Evolutionary conservation across 2,113 vertebrate genomes (phyloP).

Genomic region (Tautogolabrus adspersus): DNA sequence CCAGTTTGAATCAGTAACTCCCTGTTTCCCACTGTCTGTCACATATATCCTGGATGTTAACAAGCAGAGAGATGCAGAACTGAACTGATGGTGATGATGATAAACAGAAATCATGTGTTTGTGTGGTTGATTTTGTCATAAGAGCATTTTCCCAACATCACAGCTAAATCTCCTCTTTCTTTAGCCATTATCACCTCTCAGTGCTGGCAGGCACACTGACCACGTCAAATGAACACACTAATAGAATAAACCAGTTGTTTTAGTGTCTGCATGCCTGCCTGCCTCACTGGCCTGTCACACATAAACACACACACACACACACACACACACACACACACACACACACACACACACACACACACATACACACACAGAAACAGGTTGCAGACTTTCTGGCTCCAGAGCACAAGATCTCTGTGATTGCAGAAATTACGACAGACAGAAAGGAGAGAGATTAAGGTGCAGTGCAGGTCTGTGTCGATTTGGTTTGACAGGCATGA

Average conservation of each 20-base stretch:
- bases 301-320: slow-evolving; percentile 35
- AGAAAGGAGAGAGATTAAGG: slow-evolving; percentile 72
- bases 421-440: slow-evolving; percentile 75
- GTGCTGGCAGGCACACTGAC: slow-evolving; percentile 42
- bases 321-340: slow-evolving; percentile 37
- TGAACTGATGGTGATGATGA: slow-evolving; percentile 23
- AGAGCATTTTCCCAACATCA: background rate
- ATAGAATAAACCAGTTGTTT: slow-evolving; percentile 73
- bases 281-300: slow-evolving; percentile 40
- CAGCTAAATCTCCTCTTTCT: slow-evolving; percentile 21
- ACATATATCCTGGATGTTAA: slow-evolving; percentile 12
- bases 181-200: slow-evolving; percentile 43
- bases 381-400: slow-evolving; percentile 80
- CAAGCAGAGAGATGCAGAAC: background rate
- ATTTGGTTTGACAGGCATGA: slow-evolving; percentile 76
- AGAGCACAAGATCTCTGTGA: slow-evolving; percentile 72
- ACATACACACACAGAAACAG: slow-evolving; percentile 45
- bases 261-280: slow-evolving; percentile 57
- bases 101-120: slow-evolving; percentile 30
- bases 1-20: background rate
- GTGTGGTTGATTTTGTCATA: slow-evolving; percentile 2
- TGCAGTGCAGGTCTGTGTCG: slow-evolving; percentile 44
- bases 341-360: slow-evolving; percentile 34
- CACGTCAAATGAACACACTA: slow-evolving; percentile 52
- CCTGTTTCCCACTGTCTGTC: background rate